Conservation (phyloP, 2,888 invertebrate genomes). For the Boloria selene region DNA sequence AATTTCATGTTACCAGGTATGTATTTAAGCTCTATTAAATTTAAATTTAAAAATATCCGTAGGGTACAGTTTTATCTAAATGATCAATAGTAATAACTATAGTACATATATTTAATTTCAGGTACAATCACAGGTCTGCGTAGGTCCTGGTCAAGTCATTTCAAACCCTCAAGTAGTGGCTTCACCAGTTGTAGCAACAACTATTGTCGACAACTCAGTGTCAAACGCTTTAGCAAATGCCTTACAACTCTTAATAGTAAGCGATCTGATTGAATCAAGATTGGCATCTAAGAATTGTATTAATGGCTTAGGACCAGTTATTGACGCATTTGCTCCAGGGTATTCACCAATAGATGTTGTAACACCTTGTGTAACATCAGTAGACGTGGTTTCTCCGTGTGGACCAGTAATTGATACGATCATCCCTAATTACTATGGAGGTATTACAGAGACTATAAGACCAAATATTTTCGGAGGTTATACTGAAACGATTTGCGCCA, state of each 20-base stretch:
- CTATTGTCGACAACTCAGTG: slow-evolving; percentile 59
- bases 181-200: slow-evolving; percentile 48
- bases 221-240: slow-evolving; percentile 63
- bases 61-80: background rate
- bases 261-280: slow-evolving; percentile 54
- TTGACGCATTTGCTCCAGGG: slow-evolving; percentile 34
- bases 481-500: slow-evolving; percentile 27
- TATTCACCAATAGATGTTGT: slow-evolving; percentile 31
- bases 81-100: background rate
- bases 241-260: slow-evolving; percentile 60
- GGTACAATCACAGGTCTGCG: slow-evolving; percentile 43
- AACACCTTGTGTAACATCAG: slow-evolving; percentile 27
- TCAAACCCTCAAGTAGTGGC: slow-evolving; percentile 35
- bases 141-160: slow-evolving; percentile 31
- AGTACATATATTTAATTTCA: slow-evolving; percentile 31
- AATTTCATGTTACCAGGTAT: slow-evolving; percentile 22
- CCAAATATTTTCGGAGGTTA: slow-evolving; percentile 30
- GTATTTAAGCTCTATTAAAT: background rate
- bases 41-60: background rate
- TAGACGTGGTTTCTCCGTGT: slow-evolving; percentile 37
- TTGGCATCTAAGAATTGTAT: slow-evolving; percentile 30
- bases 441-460: slow-evolving; percentile 27
- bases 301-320: slow-evolving; percentile 32
- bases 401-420: slow-evolving; percentile 37
- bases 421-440: slow-evolving; percentile 34